Evolutionary conservation across 2,113 vertebrate genomes (phyloP), one percentile per base, ranked within the genome.

Genomic region (Trogon melanurus): DNA sequence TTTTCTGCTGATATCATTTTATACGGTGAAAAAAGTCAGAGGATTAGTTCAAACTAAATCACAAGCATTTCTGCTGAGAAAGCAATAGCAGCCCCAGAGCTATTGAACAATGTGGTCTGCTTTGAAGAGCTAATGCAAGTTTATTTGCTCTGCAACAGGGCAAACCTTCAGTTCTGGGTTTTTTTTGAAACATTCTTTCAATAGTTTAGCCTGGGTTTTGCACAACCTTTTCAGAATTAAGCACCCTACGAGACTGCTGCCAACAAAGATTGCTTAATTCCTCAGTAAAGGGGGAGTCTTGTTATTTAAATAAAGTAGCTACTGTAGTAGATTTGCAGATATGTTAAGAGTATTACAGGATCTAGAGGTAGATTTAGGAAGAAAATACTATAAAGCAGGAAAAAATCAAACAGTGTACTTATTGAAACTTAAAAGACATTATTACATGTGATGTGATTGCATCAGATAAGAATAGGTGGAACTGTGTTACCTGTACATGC

Each of bases 301-400:
- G 96, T 95, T 98, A 91, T 97, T 96, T 96, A 93, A 98, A 97
- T 97, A 96, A 98, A 97, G 96, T 97, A 96, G 95, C 97, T 96
- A 97, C 97, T 98, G 95, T 98, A 97, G 96, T 97, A 97, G 93
- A 95, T 96, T 97, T 96, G 82, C 87, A 97, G 97, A 96, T 92
- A 90, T 36, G 93, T 96, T 98, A 98, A 98, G 97, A 98, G 96
- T 96, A 98, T 98, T 98, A 98, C 66, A 91, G 85, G 85, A 96
- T 97, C 95, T 97, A 89, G 85, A 87, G 74, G 62, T 91, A 94
- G 97, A 97, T 96, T 97, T 97, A 93, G 93, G 91, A 91, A 82
- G 79, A 93, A 97, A 98, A 96, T 80, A 91, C 73, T 95, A 73
- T 81, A 94, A 96, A 97, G 97, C 85, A 96, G 85, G 83, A 97